phyloP scores from a whole-genome alignment of 1,140 invertebrate genomes.

The Pseudomyrmex pallidus region DNA sequence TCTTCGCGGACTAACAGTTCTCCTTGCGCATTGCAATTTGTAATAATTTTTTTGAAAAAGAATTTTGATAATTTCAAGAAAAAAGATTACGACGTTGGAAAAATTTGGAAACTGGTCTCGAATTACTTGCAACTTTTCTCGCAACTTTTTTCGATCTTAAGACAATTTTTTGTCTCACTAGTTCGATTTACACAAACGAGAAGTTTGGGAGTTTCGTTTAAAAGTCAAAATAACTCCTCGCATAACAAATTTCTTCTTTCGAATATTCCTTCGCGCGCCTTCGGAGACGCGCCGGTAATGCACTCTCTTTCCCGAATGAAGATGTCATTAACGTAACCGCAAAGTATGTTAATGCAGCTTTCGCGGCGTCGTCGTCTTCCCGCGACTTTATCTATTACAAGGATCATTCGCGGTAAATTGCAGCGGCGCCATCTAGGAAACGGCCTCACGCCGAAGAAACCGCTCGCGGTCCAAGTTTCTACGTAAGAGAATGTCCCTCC shows the following conservation, averaged over 20 bases:
- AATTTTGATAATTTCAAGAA: neutral
- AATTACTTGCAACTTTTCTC: neutral
- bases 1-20: neutral
- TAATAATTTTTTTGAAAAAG: neutral
- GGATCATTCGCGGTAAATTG: constrained; percentile 11
- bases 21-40: neutral
- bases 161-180: neutral
- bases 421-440: neutral
- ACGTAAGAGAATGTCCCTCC: constrained; percentile 14
- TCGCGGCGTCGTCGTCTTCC: neutral
- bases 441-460: constrained; percentile 1
- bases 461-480: constrained; percentile 32
- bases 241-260: neutral
- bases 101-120: neutral
- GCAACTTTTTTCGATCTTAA: neutral
- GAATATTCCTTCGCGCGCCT: neutral
- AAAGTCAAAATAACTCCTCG: neutral
- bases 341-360: constrained; percentile 20
- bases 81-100: neutral
- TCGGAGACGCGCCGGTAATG: neutral
- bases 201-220: neutral
- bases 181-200: neutral
- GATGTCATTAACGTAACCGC: constrained; percentile 24
- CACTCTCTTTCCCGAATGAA: constrained; percentile 17
- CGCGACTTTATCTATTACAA: constrained; percentile 13